phyloP scores from a whole-genome alignment of 2,888 invertebrate species.

The Seira musarum region DNA sequence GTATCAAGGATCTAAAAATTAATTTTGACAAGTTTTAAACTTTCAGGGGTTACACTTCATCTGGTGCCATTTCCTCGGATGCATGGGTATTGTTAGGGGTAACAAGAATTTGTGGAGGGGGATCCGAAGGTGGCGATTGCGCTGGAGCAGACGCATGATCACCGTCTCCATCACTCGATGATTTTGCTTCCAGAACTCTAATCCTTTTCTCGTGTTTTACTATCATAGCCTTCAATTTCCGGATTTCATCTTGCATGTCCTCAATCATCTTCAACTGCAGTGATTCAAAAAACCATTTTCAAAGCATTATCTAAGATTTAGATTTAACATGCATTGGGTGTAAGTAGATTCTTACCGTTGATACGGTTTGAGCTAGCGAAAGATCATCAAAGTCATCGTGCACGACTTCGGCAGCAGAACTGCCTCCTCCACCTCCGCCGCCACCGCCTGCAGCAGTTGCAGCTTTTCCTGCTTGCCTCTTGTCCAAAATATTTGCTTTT shows the following conservation, averaged over 20 bases:
- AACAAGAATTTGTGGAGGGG: conserved; percentile 63
- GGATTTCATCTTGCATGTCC: conserved; percentile 90
- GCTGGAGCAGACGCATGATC: conserved; percentile 49
- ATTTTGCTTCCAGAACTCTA: conserved; percentile 80
- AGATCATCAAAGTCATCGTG: conserved; percentile 66
- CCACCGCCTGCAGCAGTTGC: conserved; percentile 38
- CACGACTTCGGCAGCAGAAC: conserved; percentile 54
- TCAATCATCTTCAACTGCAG: conserved; percentile 75
- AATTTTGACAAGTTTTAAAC: too few relatives aligned
- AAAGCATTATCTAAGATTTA: neutral
- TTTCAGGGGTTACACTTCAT: conserved; percentile 71
- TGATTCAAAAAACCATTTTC: conserved; percentile 20
- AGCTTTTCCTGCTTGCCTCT: conserved; percentile 73
- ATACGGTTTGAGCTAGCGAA: conserved; percentile 53
- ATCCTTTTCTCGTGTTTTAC: conserved; percentile 94
- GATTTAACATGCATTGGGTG: neutral
- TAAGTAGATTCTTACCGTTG: conserved; percentile 50
- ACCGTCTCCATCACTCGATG: conserved; percentile 52
- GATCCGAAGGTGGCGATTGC: conserved; percentile 64
- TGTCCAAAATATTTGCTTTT: conserved; percentile 87
- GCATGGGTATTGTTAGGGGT: conserved; percentile 65
- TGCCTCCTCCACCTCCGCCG: conserved; percentile 53
- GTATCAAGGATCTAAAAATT: too few relatives aligned
- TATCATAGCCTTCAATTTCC: conserved; percentile 93
- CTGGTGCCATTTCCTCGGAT: conserved; percentile 71